Percentiles rank a stretch among this genome's conserved stretches.
Evolutionary conservation across 2,113 vertebrate genomes (phyloP).

Genomic region (Taxidea taxus): DNA sequence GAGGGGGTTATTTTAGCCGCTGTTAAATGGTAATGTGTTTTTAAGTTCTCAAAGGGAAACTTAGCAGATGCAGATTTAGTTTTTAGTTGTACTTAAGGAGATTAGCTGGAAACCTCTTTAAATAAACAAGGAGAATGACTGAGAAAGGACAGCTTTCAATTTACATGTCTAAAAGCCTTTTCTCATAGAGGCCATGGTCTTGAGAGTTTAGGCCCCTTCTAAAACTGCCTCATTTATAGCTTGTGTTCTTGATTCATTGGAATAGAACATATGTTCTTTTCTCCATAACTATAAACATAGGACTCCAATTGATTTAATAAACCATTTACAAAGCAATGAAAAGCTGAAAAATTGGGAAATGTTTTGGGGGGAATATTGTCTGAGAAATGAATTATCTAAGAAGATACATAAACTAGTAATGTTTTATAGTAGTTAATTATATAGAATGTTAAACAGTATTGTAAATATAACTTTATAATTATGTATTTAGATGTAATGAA

Average conservation of each 20-base stretch:
- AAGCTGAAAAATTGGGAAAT: neutral
- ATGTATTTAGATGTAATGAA: neutral
- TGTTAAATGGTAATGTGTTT: neutral
- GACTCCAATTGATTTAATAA: neutral
- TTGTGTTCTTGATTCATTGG: neutral
- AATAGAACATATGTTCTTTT: neutral
- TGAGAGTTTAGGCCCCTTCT: neutral
- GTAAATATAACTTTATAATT: neutral
- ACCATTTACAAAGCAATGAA: neutral
- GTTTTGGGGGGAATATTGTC: neutral
- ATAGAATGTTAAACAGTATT: neutral
- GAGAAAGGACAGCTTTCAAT: neutral
- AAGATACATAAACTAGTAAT: neutral
- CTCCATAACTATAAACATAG: neutral
- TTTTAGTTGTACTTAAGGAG: neutral
- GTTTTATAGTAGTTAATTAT: conserved; percentile 29
- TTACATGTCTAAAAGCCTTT: neutral
- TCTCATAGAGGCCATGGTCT: neutral
- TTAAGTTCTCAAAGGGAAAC: neutral
- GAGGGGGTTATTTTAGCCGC: neutral
- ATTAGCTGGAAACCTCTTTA: neutral
- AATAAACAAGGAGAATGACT: neutral
- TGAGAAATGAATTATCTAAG: neutral
- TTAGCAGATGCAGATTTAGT: neutral
- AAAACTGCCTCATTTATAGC: neutral